These are phyloP conservation scores for Apolygus lucorum DNA, from an alignment of 1,140 invertebrate species.

Conservation along the genomic window DNA sequence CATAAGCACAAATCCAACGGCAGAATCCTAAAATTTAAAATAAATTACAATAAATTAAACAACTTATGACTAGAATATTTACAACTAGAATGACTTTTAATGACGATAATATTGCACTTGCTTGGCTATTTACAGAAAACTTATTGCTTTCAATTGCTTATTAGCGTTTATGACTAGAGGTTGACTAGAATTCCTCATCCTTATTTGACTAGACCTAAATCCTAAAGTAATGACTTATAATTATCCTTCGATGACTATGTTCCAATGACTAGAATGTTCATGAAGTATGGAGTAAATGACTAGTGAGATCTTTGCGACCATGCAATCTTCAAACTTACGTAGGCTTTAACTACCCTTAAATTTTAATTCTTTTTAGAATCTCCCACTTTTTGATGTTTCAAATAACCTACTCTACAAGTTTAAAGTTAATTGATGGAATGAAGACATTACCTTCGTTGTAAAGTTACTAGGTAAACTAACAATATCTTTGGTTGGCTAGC, in stretches of 20 bases:
- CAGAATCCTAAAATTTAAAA: not conserved
- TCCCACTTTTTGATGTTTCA: too few relatives aligned
- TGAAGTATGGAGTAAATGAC: conserved; percentile 19
- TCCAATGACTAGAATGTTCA: conserved; percentile 23
- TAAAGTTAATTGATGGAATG: too few relatives aligned
- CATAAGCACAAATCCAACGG: not conserved
- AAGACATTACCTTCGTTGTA: not conserved
- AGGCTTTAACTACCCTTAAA: too few relatives aligned
- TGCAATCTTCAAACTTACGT: too few relatives aligned
- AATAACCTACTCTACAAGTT: too few relatives aligned
- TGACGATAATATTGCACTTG: conserved; percentile 23
- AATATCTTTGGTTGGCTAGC: conserved; percentile 26
- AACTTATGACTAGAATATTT: not conserved
- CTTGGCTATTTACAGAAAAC: conserved; percentile 19
- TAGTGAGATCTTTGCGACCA: conserved; percentile 22
- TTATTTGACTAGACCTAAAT: conserved; percentile 8
- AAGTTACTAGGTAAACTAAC: not conserved
- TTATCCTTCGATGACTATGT: conserved; percentile 14
- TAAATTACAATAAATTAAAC: not conserved
- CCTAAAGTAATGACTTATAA: conserved; percentile 20
- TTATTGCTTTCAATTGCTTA: conserved; percentile 2
- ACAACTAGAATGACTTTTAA: conserved; percentile 11
- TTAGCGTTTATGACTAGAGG: conserved; percentile 1
- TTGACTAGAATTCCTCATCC: conserved; percentile 23
- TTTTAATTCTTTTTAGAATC: too few relatives aligned